Evolutionary conservation across 1,140 invertebrate species (phyloP).

Genomic region (Antheraea mylitta): DNA sequence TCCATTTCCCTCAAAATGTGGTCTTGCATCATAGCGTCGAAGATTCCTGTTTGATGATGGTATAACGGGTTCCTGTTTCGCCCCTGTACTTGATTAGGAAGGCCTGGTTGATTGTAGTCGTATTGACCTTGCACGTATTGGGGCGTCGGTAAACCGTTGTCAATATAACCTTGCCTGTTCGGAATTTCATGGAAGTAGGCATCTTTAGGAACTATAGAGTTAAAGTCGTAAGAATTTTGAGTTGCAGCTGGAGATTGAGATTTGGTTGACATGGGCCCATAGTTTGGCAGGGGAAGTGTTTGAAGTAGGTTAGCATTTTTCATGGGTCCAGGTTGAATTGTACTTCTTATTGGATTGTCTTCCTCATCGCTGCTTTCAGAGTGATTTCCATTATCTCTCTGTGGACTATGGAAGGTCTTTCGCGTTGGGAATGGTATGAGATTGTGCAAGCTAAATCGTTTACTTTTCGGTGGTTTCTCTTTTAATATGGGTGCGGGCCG

Average conservation of each 20-base stretch:
- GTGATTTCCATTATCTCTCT: constrained; percentile 73
- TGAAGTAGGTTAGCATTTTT: constrained; percentile 77
- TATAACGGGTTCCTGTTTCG: constrained; percentile 71
- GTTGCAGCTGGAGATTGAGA: constrained; percentile 67
- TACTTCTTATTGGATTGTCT: constrained; percentile 74
- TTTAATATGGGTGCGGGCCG: constrained; percentile 67
- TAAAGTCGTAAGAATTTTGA: constrained; percentile 44
- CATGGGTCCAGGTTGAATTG: constrained; percentile 77
- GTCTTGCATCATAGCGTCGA: constrained; percentile 77
- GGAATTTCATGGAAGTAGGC: constrained; percentile 81
- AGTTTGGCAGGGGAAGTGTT: constrained; percentile 75
- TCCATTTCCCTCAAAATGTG: constrained; percentile 74
- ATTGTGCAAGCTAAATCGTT: constrained; percentile 76
- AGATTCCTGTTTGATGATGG: constrained; percentile 68
- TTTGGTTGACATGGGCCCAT: constrained; percentile 77
- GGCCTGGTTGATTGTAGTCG: constrained; percentile 54
- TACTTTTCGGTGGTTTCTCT: constrained; percentile 73
- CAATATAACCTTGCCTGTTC: constrained; percentile 68
- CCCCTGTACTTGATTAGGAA: constrained; percentile 50
- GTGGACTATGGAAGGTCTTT: constrained; percentile 71
- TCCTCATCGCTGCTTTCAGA: constrained; percentile 81
- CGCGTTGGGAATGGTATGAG: constrained; percentile 74
- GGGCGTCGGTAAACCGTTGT: constrained; percentile 46
- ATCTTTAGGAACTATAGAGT: constrained; percentile 79
- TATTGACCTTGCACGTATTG: constrained; percentile 48